Evolutionary conservation across 2,113 vertebrate genomes (phyloP), one percentile per base, ranked within the genome.

Genomic region (Platichthys stellatus): DNA sequence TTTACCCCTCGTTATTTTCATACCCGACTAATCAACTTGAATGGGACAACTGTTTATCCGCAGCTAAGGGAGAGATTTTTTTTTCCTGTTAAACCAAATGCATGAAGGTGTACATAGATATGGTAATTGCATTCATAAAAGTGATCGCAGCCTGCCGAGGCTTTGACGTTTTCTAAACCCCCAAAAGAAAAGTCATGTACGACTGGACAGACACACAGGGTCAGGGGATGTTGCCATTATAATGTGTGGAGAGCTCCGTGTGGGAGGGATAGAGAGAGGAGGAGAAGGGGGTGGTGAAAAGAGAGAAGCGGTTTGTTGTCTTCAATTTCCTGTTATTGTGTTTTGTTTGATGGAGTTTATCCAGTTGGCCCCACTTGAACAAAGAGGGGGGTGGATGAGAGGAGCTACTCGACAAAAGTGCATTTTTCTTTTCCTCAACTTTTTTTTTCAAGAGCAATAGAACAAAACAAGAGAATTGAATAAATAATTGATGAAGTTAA

Each of bases 1-100:
- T 86, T 83, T 82, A 56, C 80, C 35, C 35, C 88, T 93, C 85
- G 60, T 95, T 95, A 94, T 95, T 96, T 95, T 94, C 86, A 94
- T 91, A 89, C 90, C 89, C 85, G 74, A 72, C 81, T 90, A 87
- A 87, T 79, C 90, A 88, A 80, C 85, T 57, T 81, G 63, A 85
- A 92, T 92, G 83, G 49, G 26, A 17, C 2, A 5, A 21, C 75
- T 80, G 83, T 90, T 91, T 89, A 28, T 90, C 58, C 45, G 56
- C 2, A 56, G 53, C 64, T 80, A 26, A 54, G 57, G 72, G 66
- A 23, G n/a, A 2, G 15, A 47, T 20, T 28, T 51, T 11, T 81
- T 80, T 65, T 69, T 67, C 26, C 26, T 3, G 63, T 35, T 26
- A 18, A 69, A 60, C 57, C 3, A 73, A 76, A 72, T n/a, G 18